Conservation (phyloP, 2,113 vertebrate genomes). For the Muntiacus muntjak region DNA sequence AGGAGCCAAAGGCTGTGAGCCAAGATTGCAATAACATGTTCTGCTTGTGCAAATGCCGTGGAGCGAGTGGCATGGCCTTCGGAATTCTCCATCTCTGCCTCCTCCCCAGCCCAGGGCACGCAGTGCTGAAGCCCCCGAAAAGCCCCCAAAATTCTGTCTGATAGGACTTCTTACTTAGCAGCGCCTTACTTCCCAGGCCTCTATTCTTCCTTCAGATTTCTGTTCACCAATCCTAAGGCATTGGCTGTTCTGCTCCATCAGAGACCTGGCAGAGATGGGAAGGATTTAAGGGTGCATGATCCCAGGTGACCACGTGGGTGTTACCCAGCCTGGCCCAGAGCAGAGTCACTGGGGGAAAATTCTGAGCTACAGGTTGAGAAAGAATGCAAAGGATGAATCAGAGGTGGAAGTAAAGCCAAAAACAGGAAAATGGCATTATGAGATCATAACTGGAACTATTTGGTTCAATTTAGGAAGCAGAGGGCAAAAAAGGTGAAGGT, state of each 20-base stretch:
- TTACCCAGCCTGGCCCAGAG: background rate
- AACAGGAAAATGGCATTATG: background rate
- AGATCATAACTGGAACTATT: background rate
- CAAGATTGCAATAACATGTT: background rate
- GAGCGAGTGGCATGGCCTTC: background rate
- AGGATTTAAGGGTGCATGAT: background rate
- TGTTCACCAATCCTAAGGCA: background rate
- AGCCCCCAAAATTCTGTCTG: background rate
- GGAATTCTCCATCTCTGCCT: background rate
- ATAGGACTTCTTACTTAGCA: background rate
- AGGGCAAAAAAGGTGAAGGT: too few species aligned
- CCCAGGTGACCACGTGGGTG: background rate
- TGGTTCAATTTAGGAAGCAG: background rate
- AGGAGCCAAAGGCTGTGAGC: background rate
- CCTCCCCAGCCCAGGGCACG: background rate
- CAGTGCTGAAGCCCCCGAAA: background rate
- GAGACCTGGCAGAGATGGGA: background rate
- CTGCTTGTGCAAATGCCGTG: accelerated
- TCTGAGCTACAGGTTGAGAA: background rate
- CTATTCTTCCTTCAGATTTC: background rate
- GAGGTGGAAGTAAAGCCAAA: background rate
- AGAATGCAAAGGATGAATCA: background rate
- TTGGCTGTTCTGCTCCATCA: background rate
- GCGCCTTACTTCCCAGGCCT: background rate
- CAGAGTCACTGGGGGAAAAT: background rate